Percentiles rank a stretch among this genome's conserved stretches.
Evolutionary conservation across 2,888 invertebrate genomes (phyloP).

Genomic region (Tipula unca): DNA sequence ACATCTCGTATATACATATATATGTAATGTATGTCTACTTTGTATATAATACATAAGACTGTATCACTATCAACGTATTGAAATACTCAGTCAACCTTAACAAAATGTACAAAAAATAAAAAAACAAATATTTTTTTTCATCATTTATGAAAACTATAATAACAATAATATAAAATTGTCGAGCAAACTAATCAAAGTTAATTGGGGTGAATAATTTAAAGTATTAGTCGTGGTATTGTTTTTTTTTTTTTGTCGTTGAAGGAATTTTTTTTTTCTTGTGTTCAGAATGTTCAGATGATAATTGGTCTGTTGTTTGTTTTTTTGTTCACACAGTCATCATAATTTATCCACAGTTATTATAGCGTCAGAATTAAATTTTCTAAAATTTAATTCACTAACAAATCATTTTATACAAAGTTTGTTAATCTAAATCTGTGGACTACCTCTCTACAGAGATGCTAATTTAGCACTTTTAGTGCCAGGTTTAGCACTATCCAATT

Average conservation of each 20-base stretch:
- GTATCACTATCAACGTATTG: not conserved
- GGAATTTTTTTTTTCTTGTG: not conserved
- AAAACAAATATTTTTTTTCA: not conserved
- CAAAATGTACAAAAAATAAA: not conserved
- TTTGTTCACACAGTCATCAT: not conserved
- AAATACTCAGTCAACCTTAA: not conserved
- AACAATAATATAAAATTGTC: not conserved
- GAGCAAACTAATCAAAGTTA: slow-evolving; percentile 14
- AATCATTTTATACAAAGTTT: too few species aligned
- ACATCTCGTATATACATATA: not conserved
- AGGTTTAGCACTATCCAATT: too few species aligned
- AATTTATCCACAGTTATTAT: not conserved
- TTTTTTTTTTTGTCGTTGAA: not conserved
- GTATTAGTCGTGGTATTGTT: not conserved
- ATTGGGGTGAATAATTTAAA: slow-evolving; percentile 8
- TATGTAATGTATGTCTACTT: too few species aligned
- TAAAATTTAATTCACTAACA: too few species aligned
- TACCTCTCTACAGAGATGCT: too few species aligned
- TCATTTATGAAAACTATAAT: not conserved
- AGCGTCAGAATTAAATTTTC: too few species aligned
- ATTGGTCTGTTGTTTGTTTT: not conserved
- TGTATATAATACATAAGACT: not conserved
- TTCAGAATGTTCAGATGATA: not conserved
- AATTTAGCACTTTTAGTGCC: too few species aligned
- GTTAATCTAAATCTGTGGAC: too few species aligned